phyloP scores from a whole-genome alignment of 2,888 invertebrate genomes.

The Apamea epomidion region DNA sequence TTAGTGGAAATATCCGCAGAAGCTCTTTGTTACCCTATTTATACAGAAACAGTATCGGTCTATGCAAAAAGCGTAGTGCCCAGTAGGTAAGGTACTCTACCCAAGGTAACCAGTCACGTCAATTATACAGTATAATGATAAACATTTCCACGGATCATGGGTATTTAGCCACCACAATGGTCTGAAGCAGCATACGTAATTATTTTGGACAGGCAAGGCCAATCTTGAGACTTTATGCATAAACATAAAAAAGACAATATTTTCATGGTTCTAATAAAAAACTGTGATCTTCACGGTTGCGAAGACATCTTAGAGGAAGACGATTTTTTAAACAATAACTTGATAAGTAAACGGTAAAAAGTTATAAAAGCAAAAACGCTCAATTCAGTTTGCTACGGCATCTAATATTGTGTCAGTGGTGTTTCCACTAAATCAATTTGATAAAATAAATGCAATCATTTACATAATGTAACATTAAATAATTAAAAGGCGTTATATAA shows the following conservation, averaged over 20 bases:
- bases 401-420: constrained; percentile 54
- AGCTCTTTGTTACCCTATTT: constrained; percentile 71
- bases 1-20: constrained; percentile 60
- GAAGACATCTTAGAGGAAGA: constrained; percentile 57
- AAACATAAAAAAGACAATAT: constrained; percentile 61
- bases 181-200: constrained; percentile 72
- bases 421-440: constrained; percentile 55
- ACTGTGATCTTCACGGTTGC: constrained; percentile 68
- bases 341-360: constrained; percentile 31
- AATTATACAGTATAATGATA: constrained; percentile 78
- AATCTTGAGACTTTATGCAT: constrained; percentile 67
- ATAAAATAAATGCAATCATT: constrained; percentile 54
- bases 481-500: constrained; percentile 58
- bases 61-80: constrained; percentile 71
- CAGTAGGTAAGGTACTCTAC: constrained; percentile 71
- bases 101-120: constrained; percentile 81
- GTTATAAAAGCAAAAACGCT: constrained; percentile 41
- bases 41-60: constrained; percentile 47
- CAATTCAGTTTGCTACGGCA: constrained; percentile 48
- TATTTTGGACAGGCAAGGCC: constrained; percentile 79
- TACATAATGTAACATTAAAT: constrained; percentile 64
- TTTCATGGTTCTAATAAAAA: constrained; percentile 65
- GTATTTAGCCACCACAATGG: constrained; percentile 79
- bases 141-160: constrained; percentile 84
- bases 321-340: constrained; percentile 49